A percentile compares a stretch with the other conserved stretches of the same genome.
These are phyloP conservation scores for Hyles vespertilio DNA, from an alignment of 1,140 invertebrate genomes.

Conservation along the genomic window DNA sequence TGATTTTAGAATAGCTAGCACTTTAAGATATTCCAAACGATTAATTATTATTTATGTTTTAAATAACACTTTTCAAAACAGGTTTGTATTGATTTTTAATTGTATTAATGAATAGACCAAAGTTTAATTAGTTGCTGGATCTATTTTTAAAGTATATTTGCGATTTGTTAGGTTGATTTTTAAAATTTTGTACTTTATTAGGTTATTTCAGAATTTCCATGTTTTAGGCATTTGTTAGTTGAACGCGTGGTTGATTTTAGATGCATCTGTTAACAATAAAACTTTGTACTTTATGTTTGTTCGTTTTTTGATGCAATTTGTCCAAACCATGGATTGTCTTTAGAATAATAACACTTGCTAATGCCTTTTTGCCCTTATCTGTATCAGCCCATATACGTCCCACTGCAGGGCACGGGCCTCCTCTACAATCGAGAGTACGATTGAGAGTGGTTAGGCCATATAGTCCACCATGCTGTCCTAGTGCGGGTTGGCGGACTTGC, in stretches of 20 bases:
- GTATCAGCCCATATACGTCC: too few relatives aligned
- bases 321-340: background rate
- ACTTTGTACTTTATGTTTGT: slow-evolving; percentile 34
- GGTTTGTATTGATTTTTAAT: slow-evolving; percentile 19
- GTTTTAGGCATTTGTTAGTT: slow-evolving; percentile 26
- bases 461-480: too few relatives aligned
- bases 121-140: slow-evolving; percentile 21
- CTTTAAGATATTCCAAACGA: background rate
- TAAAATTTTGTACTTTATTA: slow-evolving; percentile 15
- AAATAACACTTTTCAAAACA: slow-evolving; percentile 16
- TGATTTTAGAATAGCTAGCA: slow-evolving; percentile 46
- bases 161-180: slow-evolving; percentile 25
- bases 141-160: background rate
- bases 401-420: too few relatives aligned
- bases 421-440: too few relatives aligned
- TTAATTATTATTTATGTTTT: slow-evolving; percentile 12
- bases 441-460: too few relatives aligned
- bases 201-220: slow-evolving; percentile 19
- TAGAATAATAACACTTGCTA: too few relatives aligned
- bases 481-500: too few relatives aligned
- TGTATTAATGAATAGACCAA: slow-evolving; percentile 22
- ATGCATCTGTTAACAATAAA: slow-evolving; percentile 51
- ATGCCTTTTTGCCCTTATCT: too few relatives aligned
- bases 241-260: slow-evolving; percentile 50
- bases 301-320: slow-evolving; percentile 11